Evolutionary conservation across 2,888 invertebrate genomes (phyloP), one percentile per base, ranked within the genome.

Genomic region (Augochlorella aurata): DNA sequence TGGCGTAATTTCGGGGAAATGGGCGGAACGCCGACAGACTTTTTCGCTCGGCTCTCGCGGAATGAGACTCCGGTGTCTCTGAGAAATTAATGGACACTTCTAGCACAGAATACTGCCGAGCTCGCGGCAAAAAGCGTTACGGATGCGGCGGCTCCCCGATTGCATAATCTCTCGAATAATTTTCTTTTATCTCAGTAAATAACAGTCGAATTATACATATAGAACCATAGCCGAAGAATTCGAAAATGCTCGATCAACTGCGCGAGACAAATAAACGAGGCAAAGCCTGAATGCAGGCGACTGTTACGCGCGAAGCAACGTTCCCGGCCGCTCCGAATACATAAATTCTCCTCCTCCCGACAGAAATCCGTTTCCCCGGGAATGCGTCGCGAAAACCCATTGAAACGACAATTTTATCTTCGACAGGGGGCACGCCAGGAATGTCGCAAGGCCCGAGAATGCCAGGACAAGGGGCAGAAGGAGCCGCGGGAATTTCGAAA

Each of bases 401-500:
- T 77, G 77, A 77, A 70, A 77, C 50, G 69, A 72, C 50, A 61
- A 65, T 69, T 83, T 82, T 73, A 74, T 77, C 77, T 71, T 61
- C 73, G 73, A 70, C 61, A 71, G 24, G 70, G 68, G 67, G 83
- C 84, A 74, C 73, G 83, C 58, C 70, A 78, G 73, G 83, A 83
- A 83, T 83, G 67, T 16, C 63, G 21, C 70, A 69, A 58, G 29
- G 16, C 52, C 47, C 68, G 16, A 74, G 77, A 77, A 78, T 77
- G 61, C 54, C 29, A 50, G 16, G 38, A 50, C 44, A 74, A 50
- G 69, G 49, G 67, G 67, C 7, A 58, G 58, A 58, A 58, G 38
- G 72, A 61, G 29, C 4, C 71, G 81, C 74, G 77, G 73, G 74
- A 78, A 83, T 83, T 82, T 78, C 83, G 83, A 83, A 78, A 83